phyloP scores from a whole-genome alignment of 2,888 invertebrate genomes.

The Clepsis dumicolana region DNA sequence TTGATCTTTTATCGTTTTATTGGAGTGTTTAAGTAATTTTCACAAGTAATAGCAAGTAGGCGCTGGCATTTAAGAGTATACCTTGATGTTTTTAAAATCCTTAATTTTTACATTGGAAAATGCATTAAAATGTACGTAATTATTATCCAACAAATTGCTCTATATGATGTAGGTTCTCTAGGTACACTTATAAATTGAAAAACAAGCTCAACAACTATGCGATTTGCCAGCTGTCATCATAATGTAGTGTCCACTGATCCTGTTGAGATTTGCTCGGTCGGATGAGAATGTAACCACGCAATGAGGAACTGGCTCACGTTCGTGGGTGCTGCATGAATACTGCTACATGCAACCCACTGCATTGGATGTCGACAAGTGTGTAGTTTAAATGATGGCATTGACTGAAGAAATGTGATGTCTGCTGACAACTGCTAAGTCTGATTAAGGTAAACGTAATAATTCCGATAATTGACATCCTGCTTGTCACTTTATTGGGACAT shows the following conservation, averaged over 20 bases:
- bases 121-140: neutral
- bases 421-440: too few relatives aligned
- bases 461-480: too few relatives aligned
- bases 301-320: slow-evolving; percentile 25
- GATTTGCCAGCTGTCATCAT: slow-evolving; percentile 20
- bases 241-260: slow-evolving; percentile 26
- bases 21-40: neutral
- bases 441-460: too few relatives aligned
- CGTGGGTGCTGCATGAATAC: slow-evolving; percentile 20
- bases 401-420: too few relatives aligned
- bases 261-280: slow-evolving; percentile 24
- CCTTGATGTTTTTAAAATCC: neutral
- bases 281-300: slow-evolving; percentile 42
- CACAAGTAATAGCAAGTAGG: neutral
- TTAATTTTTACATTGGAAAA: neutral
- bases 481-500: too few relatives aligned
- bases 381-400: too few relatives aligned
- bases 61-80: too few relatives aligned
- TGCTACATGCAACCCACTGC: slow-evolving; percentile 9
- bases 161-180: neutral
- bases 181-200: neutral
- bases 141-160: too few relatives aligned
- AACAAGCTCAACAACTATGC: neutral
- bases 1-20: slow-evolving; percentile 16
- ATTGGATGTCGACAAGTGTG: too few relatives aligned